phyloP scores from a whole-genome alignment of 2,888 invertebrate genomes.

The Scaptomyza parva region DNA sequence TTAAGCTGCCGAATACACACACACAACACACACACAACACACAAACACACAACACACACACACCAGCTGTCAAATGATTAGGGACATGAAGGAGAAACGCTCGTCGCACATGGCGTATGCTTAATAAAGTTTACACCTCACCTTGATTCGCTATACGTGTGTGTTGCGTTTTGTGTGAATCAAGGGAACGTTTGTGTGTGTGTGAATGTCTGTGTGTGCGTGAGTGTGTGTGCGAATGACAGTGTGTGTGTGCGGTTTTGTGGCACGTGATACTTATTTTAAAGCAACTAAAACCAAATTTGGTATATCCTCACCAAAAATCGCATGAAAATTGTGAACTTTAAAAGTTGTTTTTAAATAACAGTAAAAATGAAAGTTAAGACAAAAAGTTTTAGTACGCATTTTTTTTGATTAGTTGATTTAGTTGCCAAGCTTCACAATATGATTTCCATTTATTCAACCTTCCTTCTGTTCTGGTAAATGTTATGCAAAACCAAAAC shows the following conservation, averaged over 20 bases:
- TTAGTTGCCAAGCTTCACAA: neutral
- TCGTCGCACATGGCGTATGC: slow-evolving; percentile 58
- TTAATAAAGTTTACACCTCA: slow-evolving; percentile 70
- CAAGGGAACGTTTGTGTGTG: neutral
- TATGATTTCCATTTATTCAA: no score
- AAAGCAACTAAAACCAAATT: slow-evolving; percentile 26
- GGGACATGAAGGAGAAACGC: slow-evolving; percentile 44
- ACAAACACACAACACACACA: slow-evolving; percentile 23
- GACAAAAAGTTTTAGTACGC: no score
- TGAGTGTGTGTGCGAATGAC: no score
- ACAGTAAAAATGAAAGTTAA: no score
- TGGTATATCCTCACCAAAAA: slow-evolving; percentile 15
- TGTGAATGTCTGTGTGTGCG: no score
- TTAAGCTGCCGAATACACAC: slow-evolving; percentile 53
- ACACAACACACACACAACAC: slow-evolving; percentile 34
- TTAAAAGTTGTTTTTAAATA: neutral
- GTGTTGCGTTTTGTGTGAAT: neutral
- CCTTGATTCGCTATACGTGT: slow-evolving; percentile 64
- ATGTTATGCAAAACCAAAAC: neutral
- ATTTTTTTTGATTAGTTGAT: no score
- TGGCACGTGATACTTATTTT: slow-evolving; percentile 65
- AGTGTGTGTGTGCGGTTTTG: slow-evolving; percentile 8
- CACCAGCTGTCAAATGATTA: slow-evolving; percentile 72
- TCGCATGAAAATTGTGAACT: neutral
- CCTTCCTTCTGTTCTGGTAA: neutral